Conservation (phyloP, 2,797 vertebrate species). For the Periparus ater region DNA sequence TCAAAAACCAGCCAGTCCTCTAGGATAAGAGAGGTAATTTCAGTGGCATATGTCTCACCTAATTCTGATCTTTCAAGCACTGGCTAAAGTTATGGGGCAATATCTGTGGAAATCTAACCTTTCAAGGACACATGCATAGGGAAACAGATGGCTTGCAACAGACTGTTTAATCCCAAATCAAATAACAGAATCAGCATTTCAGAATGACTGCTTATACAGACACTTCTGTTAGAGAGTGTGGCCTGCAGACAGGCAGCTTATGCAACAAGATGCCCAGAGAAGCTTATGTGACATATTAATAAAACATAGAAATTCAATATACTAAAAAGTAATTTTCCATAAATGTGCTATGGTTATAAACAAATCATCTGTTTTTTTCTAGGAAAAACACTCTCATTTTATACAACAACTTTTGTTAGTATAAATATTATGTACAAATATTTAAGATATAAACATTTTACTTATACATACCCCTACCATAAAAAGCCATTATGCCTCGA, state of each 20-base stretch:
- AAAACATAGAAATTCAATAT: not conserved
- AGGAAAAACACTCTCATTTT: not conserved
- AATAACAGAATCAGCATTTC: slow-evolving; percentile 83
- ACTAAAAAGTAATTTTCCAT: not conserved
- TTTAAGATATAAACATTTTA: not conserved
- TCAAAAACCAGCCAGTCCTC: slow-evolving; percentile 70
- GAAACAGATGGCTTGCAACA: slow-evolving; percentile 81
- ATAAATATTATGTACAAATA: not conserved
- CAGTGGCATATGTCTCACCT: slow-evolving; percentile 76
- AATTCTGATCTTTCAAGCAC: slow-evolving; percentile 77
- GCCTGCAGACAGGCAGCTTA: slow-evolving; percentile 59
- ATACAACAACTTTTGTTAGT: not conserved
- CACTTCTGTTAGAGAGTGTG: slow-evolving; percentile 68
- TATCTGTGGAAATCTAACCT: slow-evolving; percentile 79
- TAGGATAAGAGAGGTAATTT: slow-evolving; percentile 73
- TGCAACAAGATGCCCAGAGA: slow-evolving; percentile 49
- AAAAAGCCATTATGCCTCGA: not conserved
- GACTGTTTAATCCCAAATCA: slow-evolving; percentile 83
- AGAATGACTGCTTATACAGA: slow-evolving; percentile 75
- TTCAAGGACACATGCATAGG: slow-evolving; percentile 79
- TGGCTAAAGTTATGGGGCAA: slow-evolving; percentile 72
- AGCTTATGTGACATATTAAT: not conserved
- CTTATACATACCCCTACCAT: not conserved
- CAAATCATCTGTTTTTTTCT: not conserved
- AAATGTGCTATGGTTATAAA: not conserved